A percentile compares a stretch with the other conserved stretches of the same genome.
Evolutionary conservation across 2,888 invertebrate species (phyloP).

Genomic region (Thera britannica): DNA sequence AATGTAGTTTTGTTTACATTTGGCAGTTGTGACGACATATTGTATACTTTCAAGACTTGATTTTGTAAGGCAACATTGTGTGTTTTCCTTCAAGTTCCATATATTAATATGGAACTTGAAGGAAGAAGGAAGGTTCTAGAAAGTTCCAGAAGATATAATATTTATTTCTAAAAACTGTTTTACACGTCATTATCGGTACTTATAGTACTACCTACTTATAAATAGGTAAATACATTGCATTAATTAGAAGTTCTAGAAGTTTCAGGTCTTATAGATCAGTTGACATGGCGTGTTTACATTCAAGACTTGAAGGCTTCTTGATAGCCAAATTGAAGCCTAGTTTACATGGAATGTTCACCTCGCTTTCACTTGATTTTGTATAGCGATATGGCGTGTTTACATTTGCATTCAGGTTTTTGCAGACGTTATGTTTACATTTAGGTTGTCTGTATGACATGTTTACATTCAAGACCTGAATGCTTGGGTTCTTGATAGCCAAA

Average conservation of each 20-base stretch:
- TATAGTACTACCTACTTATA: no score
- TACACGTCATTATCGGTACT: no score
- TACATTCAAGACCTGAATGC: no score
- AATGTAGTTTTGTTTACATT: no score
- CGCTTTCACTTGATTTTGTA: neutral
- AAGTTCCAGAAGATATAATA: no score
- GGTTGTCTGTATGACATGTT: neutral
- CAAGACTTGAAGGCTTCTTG: neutral
- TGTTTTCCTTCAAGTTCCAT: constrained; percentile 1
- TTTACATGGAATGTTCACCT: neutral
- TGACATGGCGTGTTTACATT: neutral
- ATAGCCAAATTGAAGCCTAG: neutral
- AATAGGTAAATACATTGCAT: no score
- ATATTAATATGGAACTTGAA: no score
- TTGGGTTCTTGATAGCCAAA: no score
- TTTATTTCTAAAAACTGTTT: no score
- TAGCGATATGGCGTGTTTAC: neutral
- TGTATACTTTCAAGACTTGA: no score
- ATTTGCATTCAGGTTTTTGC: neutral
- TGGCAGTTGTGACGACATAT: no score
- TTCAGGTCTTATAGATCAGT: neutral
- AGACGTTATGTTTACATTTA: neutral
- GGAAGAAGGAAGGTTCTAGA: no score
- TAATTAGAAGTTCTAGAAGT: neutral
- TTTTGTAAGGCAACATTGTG: neutral